These are phyloP conservation scores for Pseudomyrmex sp. DNA, from an alignment of 1,140 invertebrate genomes.

Conservation along the genomic window DNA sequence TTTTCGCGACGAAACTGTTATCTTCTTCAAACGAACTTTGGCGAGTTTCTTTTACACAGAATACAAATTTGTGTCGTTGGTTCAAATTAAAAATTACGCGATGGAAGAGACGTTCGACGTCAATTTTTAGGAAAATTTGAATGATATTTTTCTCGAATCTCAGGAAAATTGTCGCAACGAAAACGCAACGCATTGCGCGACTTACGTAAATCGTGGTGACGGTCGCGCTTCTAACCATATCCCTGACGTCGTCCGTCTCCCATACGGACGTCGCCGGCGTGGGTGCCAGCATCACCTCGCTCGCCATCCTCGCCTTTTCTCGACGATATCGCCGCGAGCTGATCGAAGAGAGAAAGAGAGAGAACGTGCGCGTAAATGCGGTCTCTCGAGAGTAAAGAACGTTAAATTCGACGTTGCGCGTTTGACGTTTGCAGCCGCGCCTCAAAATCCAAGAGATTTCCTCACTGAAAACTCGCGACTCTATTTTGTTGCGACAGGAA, in stretches of 20 bases:
- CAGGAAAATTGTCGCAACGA: neutral
- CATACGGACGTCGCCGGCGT: slow-evolving; percentile 77
- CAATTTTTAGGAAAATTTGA: neutral
- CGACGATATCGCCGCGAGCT: neutral
- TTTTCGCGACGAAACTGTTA: too few species aligned
- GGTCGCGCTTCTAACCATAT: slow-evolving; percentile 83
- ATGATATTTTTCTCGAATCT: neutral
- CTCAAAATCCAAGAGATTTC: too few species aligned
- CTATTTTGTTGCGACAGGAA: too few species aligned
- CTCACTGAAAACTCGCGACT: too few species aligned
- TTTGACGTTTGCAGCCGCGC: too few species aligned
- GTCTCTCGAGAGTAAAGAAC: too few species aligned
- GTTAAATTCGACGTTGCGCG: too few species aligned
- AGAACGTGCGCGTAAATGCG: neutral
- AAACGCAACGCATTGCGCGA: slow-evolving; percentile 52
- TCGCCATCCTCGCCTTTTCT: slow-evolving; percentile 70
- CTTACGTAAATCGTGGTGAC: slow-evolving; percentile 84
- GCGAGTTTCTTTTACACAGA: neutral
- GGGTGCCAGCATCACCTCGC: slow-evolving; percentile 81
- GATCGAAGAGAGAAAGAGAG: neutral
- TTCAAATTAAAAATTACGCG: neutral
- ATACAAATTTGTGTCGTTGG: neutral
- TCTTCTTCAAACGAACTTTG: too few species aligned
- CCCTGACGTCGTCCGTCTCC: slow-evolving; percentile 83
- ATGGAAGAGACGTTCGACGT: neutral